Conservation (phyloP, 1,140 invertebrate genomes). For the Ceratitis capitata region DNA sequence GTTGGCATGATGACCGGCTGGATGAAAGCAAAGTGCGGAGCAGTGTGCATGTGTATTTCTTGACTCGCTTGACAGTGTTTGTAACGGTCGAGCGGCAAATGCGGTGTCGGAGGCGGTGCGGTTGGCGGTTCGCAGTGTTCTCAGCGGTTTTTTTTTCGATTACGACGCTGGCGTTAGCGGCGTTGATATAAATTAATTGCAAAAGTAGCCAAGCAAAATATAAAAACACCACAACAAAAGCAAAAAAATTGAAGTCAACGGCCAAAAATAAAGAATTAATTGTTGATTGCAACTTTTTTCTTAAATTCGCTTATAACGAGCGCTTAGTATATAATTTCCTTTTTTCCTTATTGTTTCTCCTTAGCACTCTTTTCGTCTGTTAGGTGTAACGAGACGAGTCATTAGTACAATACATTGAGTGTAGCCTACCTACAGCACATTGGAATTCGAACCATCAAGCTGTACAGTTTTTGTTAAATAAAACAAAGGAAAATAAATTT, state of each 20-base stretch:
- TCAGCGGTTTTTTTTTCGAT: background rate
- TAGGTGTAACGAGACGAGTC: background rate
- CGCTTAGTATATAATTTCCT: background rate
- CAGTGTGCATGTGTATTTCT: background rate
- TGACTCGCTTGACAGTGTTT: background rate
- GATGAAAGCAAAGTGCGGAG: constrained; percentile 42
- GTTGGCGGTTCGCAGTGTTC: background rate
- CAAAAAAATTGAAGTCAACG: background rate
- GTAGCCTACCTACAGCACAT: background rate
- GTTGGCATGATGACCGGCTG: background rate
- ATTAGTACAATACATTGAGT: background rate
- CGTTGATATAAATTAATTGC: constrained; percentile 55
- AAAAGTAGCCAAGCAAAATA: constrained; percentile 48
- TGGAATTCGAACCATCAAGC: background rate
- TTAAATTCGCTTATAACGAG: background rate
- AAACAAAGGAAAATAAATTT: background rate
- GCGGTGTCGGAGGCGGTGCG: background rate
- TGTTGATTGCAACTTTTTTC: background rate
- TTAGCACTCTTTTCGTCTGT: background rate
- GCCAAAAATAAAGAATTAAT: constrained; percentile 14
- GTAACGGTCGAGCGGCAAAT: background rate
- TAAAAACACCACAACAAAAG: background rate
- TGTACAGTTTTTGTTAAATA: too few species aligned
- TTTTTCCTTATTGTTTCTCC: background rate
- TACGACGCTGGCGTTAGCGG: background rate